These are phyloP conservation scores for Diceros bicornis DNA, from an alignment of 2,797 vertebrate species.

Conservation along the genomic window DNA sequence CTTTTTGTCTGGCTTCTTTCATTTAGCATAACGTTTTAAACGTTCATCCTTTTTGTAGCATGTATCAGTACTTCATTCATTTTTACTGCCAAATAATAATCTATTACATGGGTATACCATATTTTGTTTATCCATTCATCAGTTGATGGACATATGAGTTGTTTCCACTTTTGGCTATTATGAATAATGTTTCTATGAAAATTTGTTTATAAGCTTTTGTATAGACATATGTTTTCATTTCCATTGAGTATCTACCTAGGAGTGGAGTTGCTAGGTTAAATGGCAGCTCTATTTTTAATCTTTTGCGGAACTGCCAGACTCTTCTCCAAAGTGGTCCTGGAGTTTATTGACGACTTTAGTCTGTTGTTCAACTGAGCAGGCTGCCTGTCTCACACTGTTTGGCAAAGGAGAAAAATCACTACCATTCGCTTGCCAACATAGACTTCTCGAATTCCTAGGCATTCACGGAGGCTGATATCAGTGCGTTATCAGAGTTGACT, in stretches of 20 bases:
- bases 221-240: not conserved
- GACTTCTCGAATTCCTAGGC: not conserved
- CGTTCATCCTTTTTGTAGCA: not conserved
- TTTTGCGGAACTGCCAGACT: constrained; percentile 30
- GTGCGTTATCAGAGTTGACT: not conserved
- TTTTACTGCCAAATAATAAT: constrained; percentile 47
- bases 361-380: constrained; percentile 59
- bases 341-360: constrained; percentile 73
- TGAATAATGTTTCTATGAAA: not conserved
- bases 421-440: not conserved
- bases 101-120: not conserved
- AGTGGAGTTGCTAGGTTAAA: constrained; percentile 1
- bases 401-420: constrained; percentile 47
- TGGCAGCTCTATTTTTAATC: constrained; percentile 56
- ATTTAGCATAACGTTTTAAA: not conserved
- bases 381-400: not conserved
- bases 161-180: not conserved
- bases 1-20: not conserved
- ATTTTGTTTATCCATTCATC: not conserved
- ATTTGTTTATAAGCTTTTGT: not conserved
- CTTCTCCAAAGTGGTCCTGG: not conserved
- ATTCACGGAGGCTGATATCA: not conserved
- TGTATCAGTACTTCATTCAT: not conserved
- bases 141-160: not conserved
- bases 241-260: not conserved